Evolutionary conservation across 1,140 invertebrate species (phyloP), one percentile per base, ranked within the genome.

Genomic region (Lucilia sericata): DNA sequence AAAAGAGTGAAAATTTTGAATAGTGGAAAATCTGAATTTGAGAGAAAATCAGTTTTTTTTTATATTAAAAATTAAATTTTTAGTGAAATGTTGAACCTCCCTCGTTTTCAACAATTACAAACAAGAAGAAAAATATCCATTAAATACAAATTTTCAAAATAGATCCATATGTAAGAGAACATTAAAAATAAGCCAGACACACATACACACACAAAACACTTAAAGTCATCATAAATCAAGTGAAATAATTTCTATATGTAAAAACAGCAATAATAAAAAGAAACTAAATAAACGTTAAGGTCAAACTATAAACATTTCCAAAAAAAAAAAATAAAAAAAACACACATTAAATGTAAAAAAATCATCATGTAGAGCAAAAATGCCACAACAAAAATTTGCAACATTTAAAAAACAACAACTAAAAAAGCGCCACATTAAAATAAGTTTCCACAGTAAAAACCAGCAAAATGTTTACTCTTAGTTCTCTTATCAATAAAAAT

Each of bases 401-500:
- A 30, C 25, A 30, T 30, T 30, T 30, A 21, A 60, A 60, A 60
- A 60, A 60, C 10, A 25, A n/a, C 5, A 70, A 70, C n/a, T 21
- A 70, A 25, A 21, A 70, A 49, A 49, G 13, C 51, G 13, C 1
- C 51, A 42, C 60, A 55, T 14, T 70, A 60, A n/a, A 70, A 70
- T 30, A 3, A 70, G 8, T 25, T 19, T 70, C n/a, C 65, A 70
- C 65, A 70, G 1, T 21, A 70, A 70, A 19, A 70, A 60, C 55
- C 17, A 55, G 25, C 5, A 70, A 21, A 30, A 30, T 30, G 25
- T 30, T 30, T 30, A 30, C 25, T 30, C 25, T 30, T 30, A 30
- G 65, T 25, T 21, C 21, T 25, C 76, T 80, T 80, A 80, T 80
- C 76, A 80, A 80, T 49, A n/a, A 30, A 25, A 80, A 80, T 80